Conservation (phyloP, 2,113 vertebrate genomes). For the Onychorhynchus coronatus region DNA sequence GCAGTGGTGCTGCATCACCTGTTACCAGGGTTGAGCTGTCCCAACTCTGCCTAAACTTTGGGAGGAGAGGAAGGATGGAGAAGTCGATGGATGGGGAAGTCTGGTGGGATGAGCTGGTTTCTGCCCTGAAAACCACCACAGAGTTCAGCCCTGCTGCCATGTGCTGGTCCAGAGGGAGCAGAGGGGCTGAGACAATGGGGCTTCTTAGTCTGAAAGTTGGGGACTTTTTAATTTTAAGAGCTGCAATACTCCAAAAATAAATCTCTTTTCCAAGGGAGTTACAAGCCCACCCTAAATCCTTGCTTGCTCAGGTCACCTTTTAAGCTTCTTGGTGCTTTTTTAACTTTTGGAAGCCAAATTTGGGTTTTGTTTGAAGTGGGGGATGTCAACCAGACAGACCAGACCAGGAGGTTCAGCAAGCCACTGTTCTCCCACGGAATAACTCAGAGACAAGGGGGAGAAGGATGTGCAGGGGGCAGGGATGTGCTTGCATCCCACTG, state of each 20-base stretch:
- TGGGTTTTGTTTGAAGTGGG: not conserved
- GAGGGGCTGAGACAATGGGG: not conserved
- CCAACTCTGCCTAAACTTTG: not conserved
- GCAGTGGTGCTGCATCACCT: fast-evolving
- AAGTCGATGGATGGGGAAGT: fast-evolving
- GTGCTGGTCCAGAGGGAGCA: not conserved
- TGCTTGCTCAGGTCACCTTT: not conserved
- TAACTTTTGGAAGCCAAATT: not conserved
- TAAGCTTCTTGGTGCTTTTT: not conserved
- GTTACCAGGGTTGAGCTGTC: not conserved
- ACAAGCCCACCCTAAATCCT: not conserved
- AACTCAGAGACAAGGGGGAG: not conserved
- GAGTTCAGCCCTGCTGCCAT: not conserved
- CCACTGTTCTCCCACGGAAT: not conserved
- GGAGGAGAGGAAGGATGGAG: not conserved
- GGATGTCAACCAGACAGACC: fast-evolving
- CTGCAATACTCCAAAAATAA: not conserved
- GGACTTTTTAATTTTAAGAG: not conserved
- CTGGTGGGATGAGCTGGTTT: not conserved
- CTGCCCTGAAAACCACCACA: not conserved
- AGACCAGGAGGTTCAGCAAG: not conserved
- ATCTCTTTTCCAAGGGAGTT: not conserved
- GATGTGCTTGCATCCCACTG: not conserved
- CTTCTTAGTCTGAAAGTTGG: not conserved
- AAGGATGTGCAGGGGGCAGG: not conserved